phyloP scores from a whole-genome alignment of 2,113 vertebrate genomes.

The Orthonyx spaldingii region DNA sequence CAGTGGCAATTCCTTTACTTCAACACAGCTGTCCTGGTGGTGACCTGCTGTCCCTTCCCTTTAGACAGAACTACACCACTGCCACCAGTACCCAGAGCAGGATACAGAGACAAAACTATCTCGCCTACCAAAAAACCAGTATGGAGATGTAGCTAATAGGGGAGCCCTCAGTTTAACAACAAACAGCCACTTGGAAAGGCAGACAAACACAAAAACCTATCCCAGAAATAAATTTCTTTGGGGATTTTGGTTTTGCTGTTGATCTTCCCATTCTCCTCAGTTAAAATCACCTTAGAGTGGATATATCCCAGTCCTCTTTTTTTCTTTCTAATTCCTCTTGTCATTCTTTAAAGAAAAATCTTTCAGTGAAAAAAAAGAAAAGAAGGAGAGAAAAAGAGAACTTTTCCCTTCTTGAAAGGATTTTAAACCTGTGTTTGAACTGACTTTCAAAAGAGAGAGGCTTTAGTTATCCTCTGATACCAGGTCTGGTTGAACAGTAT shows the following conservation, averaged over 20 bases:
- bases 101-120: background rate
- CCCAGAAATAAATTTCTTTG: background rate
- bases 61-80: background rate
- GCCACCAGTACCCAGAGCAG: background rate
- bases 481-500: background rate
- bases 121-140: rapidly evolving
- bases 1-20: background rate
- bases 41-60: background rate
- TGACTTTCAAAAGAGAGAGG: background rate
- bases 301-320: background rate
- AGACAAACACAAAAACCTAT: background rate
- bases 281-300: background rate
- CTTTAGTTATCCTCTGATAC: background rate
- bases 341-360: background rate
- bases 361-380: background rate
- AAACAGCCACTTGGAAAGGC: background rate
- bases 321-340: background rate
- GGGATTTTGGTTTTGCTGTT: background rate
- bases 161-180: background rate
- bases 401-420: background rate
- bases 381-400: background rate
- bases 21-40: rapidly evolving
- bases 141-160: background rate
- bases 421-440: background rate
- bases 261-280: background rate